Percentiles rank a stretch among this genome's conserved stretches.
Conservation (phyloP, 1,140 invertebrate species). For the Bombus superbus region DNA sequence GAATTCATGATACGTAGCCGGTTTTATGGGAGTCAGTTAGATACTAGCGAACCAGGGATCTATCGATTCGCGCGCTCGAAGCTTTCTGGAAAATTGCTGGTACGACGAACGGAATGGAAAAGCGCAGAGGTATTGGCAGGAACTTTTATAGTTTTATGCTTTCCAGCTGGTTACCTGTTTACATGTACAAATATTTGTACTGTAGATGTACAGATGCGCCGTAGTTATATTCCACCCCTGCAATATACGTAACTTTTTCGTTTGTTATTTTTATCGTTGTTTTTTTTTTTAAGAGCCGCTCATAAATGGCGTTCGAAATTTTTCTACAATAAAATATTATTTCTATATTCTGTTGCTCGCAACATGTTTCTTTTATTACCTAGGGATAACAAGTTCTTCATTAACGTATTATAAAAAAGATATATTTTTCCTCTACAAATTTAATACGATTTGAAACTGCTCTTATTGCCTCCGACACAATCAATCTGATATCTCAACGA, state of each 20-base stretch:
- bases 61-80: constrained; percentile 23
- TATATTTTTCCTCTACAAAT: neutral
- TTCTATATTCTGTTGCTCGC: neutral
- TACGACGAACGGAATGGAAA: neutral
- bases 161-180: neutral
- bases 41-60: neutral
- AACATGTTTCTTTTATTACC: neutral
- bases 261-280: neutral
- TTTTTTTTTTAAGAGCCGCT: neutral
- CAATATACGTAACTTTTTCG: too few relatives aligned
- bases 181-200: too few relatives aligned
- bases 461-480: rapidly evolving
- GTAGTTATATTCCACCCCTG: neutral
- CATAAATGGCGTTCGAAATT: neutral
- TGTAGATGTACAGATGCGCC: neutral
- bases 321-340: neutral
- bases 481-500: neutral
- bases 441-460: neutral
- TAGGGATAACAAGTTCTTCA: neutral
- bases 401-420: neutral
- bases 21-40: constrained; percentile 16
- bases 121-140: too few relatives aligned
- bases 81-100: constrained; percentile 22
- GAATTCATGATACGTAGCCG: constrained; percentile 21
- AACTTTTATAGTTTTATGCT: constrained; percentile 1